A percentile compares a stretch with the other conserved stretches of the same genome.
These are phyloP conservation scores for Tachycineta bicolor DNA, from an alignment of 2,113 vertebrate species.

Conservation along the genomic window DNA sequence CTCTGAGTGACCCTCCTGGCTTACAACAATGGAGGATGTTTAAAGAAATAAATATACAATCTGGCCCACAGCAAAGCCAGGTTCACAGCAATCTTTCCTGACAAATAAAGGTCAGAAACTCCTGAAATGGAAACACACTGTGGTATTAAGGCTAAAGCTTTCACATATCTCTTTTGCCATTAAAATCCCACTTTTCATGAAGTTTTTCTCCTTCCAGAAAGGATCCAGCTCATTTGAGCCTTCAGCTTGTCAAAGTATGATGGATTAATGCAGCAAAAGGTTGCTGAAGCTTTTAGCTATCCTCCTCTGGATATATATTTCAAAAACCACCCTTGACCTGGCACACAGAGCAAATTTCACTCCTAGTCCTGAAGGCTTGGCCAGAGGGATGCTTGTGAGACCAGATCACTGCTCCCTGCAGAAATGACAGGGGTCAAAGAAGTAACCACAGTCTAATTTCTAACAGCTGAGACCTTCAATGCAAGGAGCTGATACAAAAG, in stretches of 20 bases:
- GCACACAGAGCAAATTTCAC: not conserved
- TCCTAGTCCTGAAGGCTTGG: not conserved
- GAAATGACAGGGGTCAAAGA: slow-evolving; percentile 33
- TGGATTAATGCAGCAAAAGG: not conserved
- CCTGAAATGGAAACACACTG: not conserved
- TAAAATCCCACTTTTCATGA: not conserved
- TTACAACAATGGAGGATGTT: not conserved
- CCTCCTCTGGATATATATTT: not conserved
- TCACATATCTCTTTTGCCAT: not conserved
- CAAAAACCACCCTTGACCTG: slow-evolving; percentile 13
- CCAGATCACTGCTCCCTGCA: not conserved
- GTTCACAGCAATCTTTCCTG: not conserved
- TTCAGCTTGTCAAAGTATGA: not conserved
- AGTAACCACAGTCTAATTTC: slow-evolving; percentile 48
- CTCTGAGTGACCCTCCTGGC: not conserved
- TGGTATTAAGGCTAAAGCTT: not conserved
- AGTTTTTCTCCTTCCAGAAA: not conserved
- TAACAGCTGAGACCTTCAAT: slow-evolving; percentile 38
- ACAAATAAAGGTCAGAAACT: not conserved
- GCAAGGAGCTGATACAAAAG: slow-evolving; percentile 33
- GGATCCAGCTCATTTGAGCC: not conserved
- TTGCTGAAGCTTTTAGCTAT: not conserved
- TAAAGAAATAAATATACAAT: not conserved
- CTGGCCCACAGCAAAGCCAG: not conserved
- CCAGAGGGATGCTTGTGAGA: slow-evolving; percentile 22